Evolutionary conservation across 2,888 invertebrate species (phyloP).

Genomic region (Torymus texanus): DNA sequence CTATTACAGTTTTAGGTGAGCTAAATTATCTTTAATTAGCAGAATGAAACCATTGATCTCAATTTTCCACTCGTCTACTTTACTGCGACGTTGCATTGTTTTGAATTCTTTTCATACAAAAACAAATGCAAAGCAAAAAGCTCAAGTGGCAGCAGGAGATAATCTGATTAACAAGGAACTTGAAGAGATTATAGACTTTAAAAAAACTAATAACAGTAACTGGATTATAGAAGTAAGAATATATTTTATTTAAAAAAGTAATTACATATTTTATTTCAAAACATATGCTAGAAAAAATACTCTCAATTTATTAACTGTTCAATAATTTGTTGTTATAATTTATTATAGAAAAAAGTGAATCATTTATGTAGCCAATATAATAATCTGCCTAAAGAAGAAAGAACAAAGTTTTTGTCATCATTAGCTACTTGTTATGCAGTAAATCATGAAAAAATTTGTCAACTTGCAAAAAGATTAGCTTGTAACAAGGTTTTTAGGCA

Average conservation of each 20-base stretch:
- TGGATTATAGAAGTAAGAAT: slow-evolving; percentile 73
- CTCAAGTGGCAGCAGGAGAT: not conserved
- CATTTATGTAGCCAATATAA: slow-evolving; percentile 70
- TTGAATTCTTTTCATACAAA: slow-evolving; percentile 15
- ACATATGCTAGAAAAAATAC: too few species aligned
- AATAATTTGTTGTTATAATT: not conserved
- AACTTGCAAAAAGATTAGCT: slow-evolving; percentile 71
- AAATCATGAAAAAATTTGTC: slow-evolving; percentile 72
- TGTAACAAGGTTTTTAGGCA: slow-evolving; percentile 63
- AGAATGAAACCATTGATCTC: slow-evolving; percentile 30
- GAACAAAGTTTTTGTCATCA: slow-evolving; percentile 71
- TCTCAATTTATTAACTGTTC: too few species aligned
- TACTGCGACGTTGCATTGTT: slow-evolving; percentile 16
- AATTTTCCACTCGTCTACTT: not conserved
- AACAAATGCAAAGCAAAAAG: slow-evolving; percentile 37
- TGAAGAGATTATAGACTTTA: slow-evolving; percentile 69
- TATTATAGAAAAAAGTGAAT: slow-evolving; percentile 72
- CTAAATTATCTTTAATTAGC: not conserved
- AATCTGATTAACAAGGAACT: slow-evolving; percentile 62
- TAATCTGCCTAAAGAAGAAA: slow-evolving; percentile 67
- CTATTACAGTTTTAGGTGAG: slow-evolving; percentile 1
- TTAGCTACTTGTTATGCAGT: slow-evolving; percentile 75
- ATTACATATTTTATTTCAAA: slow-evolving; percentile 1
- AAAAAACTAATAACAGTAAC: slow-evolving; percentile 70
- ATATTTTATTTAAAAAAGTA: slow-evolving; percentile 5